These are phyloP conservation scores for Hipposideros larvatus DNA, from an alignment of 2,797 vertebrate species.

Conservation along the genomic window DNA sequence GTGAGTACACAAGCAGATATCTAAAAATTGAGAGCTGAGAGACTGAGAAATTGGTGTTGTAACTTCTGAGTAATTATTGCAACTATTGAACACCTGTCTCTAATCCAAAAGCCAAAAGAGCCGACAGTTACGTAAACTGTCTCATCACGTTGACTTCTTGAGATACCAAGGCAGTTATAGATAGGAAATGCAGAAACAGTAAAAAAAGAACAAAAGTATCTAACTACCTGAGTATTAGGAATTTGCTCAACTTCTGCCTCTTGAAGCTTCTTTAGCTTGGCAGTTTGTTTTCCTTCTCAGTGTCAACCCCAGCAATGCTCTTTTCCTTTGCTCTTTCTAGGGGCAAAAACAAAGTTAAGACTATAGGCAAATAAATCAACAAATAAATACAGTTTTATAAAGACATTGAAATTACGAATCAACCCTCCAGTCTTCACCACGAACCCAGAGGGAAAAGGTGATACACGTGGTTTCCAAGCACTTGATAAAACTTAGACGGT, in stretches of 20 bases:
- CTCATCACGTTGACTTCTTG: slow-evolving; percentile 45
- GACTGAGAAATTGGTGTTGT: not conserved
- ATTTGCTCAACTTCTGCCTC: slow-evolving; percentile 8
- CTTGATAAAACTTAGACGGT: not conserved
- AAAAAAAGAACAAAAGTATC: not conserved
- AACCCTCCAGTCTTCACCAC: not conserved
- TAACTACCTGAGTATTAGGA: not conserved
- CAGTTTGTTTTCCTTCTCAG: not conserved
- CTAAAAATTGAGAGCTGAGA: not conserved
- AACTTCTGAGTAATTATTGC: not conserved
- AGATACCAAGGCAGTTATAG: not conserved
- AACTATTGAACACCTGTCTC: not conserved
- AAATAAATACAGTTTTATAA: not conserved
- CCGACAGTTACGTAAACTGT: not conserved
- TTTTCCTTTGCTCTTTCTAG: not conserved
- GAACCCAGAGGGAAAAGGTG: not conserved
- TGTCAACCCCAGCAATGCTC: not conserved
- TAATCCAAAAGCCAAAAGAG: not conserved
- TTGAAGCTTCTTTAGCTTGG: not conserved
- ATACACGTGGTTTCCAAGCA: not conserved
- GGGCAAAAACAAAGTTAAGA: not conserved
- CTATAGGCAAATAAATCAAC: not conserved
- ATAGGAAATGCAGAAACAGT: slow-evolving; percentile 1
- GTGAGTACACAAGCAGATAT: not conserved
- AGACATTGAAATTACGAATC: not conserved